Base-by-base conservation (phyloP, 2,888 invertebrate species). In the Xanthia icteritia region DNA sequence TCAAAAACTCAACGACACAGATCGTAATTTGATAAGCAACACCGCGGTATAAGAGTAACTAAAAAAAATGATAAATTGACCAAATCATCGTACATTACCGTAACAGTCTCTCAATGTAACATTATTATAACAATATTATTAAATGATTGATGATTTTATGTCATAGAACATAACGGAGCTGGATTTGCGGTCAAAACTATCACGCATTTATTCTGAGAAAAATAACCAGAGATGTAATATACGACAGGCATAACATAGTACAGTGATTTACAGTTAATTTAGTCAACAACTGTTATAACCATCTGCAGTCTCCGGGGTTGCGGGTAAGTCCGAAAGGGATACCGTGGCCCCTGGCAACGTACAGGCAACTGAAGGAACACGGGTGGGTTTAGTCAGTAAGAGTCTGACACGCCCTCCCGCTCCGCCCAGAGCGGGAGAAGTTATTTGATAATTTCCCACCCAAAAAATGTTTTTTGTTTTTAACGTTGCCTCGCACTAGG, bases 141-240 rank as follows among this genome's bases (percentile, higher is more conserved):
- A 36, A 36, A 58, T 81, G 81, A 81, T 81, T 72, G 6, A 81
- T 81, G 64, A 56, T n/a, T 76, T 82, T 65, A 81, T 69, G 72
- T 81, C 81, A 81, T 61, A 61, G 5, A 1, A 54, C 39, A 48
- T 81, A 81, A 81, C 81, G 82, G 82, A 63, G 17, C 6, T 17
- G 5, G 58, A 23, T 54, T 60, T 54, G 71, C 42, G 78, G 72
- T 79, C 51, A 65, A 5, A 65, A 68, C 67, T 48, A 73, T 79
- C 48, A 73, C 63, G 63, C 27, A n/a, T 48, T 61, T 39, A 54
- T 79, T 79, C 69, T 77, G 2, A 27, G 64, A 63, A 66, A 45
- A n/a, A 1, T 54, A n/a, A 36, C 9, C 64, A 78, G 65, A 48
- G 13, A 31, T 36, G 31, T 60, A 9, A 36, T 20, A 4, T 60